Percentiles rank a stretch among this genome's conserved stretches.
Evolutionary conservation across 2,797 vertebrate species (phyloP).

Genomic region (Protonibea diacanthus): DNA sequence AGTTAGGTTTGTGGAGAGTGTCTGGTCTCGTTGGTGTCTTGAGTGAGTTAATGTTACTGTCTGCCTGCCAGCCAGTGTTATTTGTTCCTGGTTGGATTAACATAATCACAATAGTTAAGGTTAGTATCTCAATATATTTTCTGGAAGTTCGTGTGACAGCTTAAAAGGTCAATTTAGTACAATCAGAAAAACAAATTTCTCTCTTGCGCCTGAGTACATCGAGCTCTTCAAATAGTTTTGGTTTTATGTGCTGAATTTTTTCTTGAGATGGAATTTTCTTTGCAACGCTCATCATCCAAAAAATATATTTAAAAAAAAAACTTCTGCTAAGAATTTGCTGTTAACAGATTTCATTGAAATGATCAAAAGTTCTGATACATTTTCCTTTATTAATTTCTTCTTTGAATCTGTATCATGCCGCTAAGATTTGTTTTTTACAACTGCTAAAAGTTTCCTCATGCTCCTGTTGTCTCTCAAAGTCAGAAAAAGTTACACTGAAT

Average conservation of each 20-base stretch:
- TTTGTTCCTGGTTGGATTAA: constrained; percentile 38
- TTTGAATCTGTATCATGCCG: not conserved
- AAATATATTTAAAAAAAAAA: not conserved
- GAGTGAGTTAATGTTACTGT: constrained; percentile 12
- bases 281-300: not conserved
- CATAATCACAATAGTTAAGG: constrained; percentile 36
- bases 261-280: not conserved
- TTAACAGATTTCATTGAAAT: not conserved
- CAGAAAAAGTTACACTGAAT: constrained; percentile 11
- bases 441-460: not conserved
- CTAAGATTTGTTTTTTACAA: not conserved
- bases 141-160: constrained; percentile 36
- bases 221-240: not conserved
- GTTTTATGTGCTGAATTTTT: not conserved
- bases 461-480: not conserved
- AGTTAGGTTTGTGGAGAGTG: constrained; percentile 10
- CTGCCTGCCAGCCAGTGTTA: not conserved
- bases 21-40: constrained; percentile 17
- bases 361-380: not conserved
- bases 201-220: not conserved
- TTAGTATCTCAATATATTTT: constrained; percentile 42
- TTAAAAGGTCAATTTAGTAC: constrained; percentile 2
- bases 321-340: not conserved
- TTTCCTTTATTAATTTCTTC: not conserved
- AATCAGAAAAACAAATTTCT: not conserved